Conservation (phyloP, 1,140 invertebrate genomes). For the Tetramorium alpestre region DNA sequence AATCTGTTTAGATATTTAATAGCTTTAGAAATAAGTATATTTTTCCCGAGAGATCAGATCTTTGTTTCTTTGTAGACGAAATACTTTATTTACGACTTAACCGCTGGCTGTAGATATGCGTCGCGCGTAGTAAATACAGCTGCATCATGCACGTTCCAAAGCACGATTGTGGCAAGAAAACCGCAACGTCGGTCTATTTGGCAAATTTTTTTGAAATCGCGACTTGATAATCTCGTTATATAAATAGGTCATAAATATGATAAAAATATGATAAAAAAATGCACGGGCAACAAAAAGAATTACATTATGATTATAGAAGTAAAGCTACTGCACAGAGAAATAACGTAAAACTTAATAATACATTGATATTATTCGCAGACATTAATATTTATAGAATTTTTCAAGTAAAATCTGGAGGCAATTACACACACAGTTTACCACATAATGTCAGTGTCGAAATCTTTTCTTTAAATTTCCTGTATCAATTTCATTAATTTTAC, state of each 20-base stretch:
- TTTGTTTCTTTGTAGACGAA: neutral
- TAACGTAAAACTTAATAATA: neutral
- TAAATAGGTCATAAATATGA: neutral
- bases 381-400: neutral
- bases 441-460: neutral
- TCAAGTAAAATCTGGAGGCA: neutral
- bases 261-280: neutral
- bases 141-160: neutral
- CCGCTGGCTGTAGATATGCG: neutral
- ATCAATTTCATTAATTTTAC: neutral
- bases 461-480: neutral
- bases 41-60: neutral
- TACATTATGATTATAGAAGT: neutral
- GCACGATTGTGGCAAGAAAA: neutral
- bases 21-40: neutral
- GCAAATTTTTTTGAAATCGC: neutral
- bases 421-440: neutral
- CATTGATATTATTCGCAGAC: neutral
- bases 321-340: neutral
- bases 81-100: constrained; percentile 3
- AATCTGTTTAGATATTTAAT: neutral
- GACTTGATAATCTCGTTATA: neutral
- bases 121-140: neutral
- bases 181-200: neutral
- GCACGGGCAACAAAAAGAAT: neutral